phyloP scores from a whole-genome alignment of 2,113 vertebrate genomes.

The Willisornis vidua region DNA sequence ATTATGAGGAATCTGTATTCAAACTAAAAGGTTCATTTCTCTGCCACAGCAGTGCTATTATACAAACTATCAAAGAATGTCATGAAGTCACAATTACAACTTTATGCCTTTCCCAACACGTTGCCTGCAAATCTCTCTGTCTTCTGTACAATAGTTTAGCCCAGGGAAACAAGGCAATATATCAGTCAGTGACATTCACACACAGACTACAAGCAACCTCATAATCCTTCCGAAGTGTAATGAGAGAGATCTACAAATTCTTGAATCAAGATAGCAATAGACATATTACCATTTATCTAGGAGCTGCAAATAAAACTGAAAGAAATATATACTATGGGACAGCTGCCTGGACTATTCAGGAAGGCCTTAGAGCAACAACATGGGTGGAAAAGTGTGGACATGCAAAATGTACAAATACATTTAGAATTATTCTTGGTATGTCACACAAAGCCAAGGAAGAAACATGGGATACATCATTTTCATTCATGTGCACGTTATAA shows the following conservation, averaged over 20 bases:
- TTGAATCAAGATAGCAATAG: neutral
- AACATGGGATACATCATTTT: neutral
- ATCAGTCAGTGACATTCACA: neutral
- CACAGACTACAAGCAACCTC: neutral
- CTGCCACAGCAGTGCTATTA: neutral
- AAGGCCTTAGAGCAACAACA: neutral
- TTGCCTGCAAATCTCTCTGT: neutral
- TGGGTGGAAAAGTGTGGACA: neutral
- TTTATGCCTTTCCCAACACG: neutral
- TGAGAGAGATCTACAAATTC: neutral
- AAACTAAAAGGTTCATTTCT: neutral
- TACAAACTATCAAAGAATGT: neutral
- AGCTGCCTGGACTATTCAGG: neutral
- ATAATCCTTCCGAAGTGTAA: neutral
- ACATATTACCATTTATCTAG: neutral
- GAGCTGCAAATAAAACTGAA: neutral
- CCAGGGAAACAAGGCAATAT: rapidly evolving
- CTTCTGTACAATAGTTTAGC: neutral
- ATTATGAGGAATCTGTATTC: neutral
- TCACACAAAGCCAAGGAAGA: neutral
- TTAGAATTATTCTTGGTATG: neutral
- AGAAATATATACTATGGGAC: neutral
- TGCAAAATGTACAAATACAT: neutral
- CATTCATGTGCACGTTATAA: neutral
- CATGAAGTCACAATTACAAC: neutral